A percentile compares a stretch with the other conserved stretches of the same genome.
These are phyloP conservation scores for Phylloscopus trochilus DNA, from an alignment of 2,113 vertebrate genomes.

Conservation along the genomic window DNA sequence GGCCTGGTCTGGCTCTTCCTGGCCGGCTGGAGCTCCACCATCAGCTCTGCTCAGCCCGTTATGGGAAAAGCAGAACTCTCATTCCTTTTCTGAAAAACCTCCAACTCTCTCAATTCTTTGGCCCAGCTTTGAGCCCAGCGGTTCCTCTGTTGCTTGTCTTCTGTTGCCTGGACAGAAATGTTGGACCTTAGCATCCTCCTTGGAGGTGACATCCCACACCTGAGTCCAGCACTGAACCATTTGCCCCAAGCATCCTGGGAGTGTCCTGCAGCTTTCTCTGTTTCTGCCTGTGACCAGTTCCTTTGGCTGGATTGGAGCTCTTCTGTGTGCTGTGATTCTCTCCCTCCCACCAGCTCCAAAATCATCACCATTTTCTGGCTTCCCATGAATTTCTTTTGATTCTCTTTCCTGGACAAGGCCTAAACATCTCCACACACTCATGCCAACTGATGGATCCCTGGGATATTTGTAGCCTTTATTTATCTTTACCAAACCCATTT, in stretches of 20 bases:
- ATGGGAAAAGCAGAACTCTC: background rate
- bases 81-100: background rate
- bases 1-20: rapidly evolving
- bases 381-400: background rate
- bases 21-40: background rate
- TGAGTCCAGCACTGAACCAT: background rate
- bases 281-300: background rate
- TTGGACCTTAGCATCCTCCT: rapidly evolving
- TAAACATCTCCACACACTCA: background rate
- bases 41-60: background rate
- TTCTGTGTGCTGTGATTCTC: background rate
- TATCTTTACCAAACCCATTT: background rate
- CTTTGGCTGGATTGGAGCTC: background rate
- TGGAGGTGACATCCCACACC: background rate
- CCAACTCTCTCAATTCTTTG: background rate
- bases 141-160: background rate
- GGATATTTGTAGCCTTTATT: background rate
- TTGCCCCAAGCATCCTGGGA: background rate
- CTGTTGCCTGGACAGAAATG: background rate
- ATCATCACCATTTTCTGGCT: background rate
- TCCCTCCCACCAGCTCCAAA: background rate
- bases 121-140: background rate
- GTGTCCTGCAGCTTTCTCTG: background rate
- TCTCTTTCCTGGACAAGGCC: background rate
- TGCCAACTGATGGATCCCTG: background rate